Evolutionary conservation across 2,797 vertebrate genomes (phyloP).

Genomic region (Channallabes apus): DNA sequence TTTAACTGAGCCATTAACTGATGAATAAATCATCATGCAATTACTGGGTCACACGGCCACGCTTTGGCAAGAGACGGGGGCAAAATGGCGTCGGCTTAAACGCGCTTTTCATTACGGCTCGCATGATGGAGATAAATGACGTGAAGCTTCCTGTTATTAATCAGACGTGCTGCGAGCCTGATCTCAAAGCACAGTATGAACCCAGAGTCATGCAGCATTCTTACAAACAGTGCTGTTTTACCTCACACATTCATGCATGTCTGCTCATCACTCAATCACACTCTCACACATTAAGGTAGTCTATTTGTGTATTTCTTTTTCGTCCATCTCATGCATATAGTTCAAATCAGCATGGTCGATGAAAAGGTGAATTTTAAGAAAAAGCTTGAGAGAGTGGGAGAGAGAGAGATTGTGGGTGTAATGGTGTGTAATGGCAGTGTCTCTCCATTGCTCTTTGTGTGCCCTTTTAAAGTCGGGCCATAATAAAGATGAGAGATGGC

Average conservation of each 20-base stretch:
- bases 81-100: constrained; percentile 24
- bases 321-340: constrained; percentile 11
- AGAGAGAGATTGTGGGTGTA: background rate
- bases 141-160: constrained; percentile 29
- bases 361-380: background rate
- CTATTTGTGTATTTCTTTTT: constrained; percentile 1
- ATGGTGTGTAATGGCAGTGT: constrained; percentile 7
- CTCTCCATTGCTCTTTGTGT: constrained; percentile 35
- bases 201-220: background rate
- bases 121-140: constrained; percentile 31
- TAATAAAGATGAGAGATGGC: constrained; percentile 38
- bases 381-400: background rate
- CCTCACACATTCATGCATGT: background rate
- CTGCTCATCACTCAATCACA: background rate
- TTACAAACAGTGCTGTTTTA: background rate
- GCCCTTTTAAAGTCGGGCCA: constrained; percentile 19
- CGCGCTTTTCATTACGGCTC: constrained; percentile 38
- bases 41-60: constrained; percentile 47
- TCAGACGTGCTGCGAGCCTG: background rate
- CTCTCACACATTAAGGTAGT: background rate
- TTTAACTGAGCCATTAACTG: constrained; percentile 46
- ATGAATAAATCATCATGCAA: constrained; percentile 52
- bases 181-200: background rate
- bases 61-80: constrained; percentile 26
- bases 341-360: background rate